Percentiles rank a stretch among this genome's conserved stretches.
Conservation (phyloP, 2,888 invertebrate species). For the Ornithoptera alexandrae region DNA sequence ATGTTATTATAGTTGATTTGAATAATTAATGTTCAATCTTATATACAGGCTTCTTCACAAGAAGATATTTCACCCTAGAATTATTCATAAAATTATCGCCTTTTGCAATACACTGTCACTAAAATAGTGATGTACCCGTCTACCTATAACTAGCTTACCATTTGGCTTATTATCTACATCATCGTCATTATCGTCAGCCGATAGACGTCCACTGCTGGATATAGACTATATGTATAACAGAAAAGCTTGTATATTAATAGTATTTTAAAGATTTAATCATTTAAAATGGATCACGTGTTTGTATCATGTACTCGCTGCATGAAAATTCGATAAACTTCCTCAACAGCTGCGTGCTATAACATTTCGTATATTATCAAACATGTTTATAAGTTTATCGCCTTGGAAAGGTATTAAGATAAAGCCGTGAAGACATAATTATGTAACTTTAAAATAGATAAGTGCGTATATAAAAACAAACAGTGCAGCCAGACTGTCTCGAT, state of each 20-base stretch:
- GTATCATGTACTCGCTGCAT: not conserved
- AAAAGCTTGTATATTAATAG: not conserved
- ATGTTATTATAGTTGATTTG: too few relatives aligned
- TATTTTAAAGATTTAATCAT: not conserved
- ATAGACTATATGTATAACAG: not conserved
- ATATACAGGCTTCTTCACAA: too few relatives aligned
- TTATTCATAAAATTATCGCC: too few relatives aligned
- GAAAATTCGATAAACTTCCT: not conserved
- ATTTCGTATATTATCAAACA: not conserved
- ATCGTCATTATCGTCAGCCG: too few relatives aligned
- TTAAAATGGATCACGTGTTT: not conserved
- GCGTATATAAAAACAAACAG: not conserved
- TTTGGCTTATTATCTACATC: not conserved
- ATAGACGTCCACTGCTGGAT: too few relatives aligned
- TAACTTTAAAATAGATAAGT: not conserved
- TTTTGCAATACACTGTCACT: too few relatives aligned
- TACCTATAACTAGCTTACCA: too few relatives aligned
- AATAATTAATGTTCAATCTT: too few relatives aligned
- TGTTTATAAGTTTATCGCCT: not conserved
- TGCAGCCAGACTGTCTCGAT: not conserved
- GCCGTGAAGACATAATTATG: not conserved
- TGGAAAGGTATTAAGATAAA: not conserved
- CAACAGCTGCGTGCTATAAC: not conserved
- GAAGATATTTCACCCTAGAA: too few relatives aligned
- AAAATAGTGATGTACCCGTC: too few relatives aligned